Conservation (phyloP, 2,888 invertebrate species). For the Acrobasis consociella region DNA sequence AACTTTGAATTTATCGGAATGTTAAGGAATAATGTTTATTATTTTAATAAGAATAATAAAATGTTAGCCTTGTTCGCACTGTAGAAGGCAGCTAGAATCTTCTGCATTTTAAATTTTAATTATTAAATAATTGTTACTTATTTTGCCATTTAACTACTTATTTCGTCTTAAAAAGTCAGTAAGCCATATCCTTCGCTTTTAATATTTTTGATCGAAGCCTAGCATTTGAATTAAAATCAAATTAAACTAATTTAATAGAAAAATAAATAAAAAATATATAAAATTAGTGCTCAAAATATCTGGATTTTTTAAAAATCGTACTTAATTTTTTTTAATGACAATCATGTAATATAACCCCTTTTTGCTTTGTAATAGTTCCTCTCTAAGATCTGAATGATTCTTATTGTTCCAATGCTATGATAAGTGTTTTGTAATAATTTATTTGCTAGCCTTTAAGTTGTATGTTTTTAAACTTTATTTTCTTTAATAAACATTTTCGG, state of each 20-base stretch:
- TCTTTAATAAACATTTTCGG: constrained; percentile 63
- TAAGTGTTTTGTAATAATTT: constrained; percentile 37
- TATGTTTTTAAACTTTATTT: constrained; percentile 49
- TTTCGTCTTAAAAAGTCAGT: no score
- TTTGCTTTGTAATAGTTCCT: constrained; percentile 26
- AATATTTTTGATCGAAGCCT: no score
- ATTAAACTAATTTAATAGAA: no score
- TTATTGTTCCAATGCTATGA: constrained; percentile 25
- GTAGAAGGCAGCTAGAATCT: constrained; percentile 19
- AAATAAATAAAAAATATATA: not conserved
- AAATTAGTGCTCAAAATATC: constrained; percentile 23
- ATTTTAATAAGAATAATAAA: not conserved
- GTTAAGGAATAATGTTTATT: not conserved
- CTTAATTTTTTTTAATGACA: constrained; percentile 18
- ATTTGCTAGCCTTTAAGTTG: constrained; percentile 42
- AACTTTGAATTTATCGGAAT: not conserved
- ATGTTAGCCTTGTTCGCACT: constrained; percentile 18
- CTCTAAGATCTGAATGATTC: constrained; percentile 27
- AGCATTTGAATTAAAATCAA: no score
- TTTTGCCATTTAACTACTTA: no score
- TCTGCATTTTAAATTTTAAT: not conserved
- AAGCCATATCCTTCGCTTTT: no score
- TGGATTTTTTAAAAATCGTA: constrained; percentile 18
- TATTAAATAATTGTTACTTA: not conserved
- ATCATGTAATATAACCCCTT: not conserved